Base-by-base conservation (phyloP, 2,888 invertebrate species). In the Athripsodes cinereus region DNA sequence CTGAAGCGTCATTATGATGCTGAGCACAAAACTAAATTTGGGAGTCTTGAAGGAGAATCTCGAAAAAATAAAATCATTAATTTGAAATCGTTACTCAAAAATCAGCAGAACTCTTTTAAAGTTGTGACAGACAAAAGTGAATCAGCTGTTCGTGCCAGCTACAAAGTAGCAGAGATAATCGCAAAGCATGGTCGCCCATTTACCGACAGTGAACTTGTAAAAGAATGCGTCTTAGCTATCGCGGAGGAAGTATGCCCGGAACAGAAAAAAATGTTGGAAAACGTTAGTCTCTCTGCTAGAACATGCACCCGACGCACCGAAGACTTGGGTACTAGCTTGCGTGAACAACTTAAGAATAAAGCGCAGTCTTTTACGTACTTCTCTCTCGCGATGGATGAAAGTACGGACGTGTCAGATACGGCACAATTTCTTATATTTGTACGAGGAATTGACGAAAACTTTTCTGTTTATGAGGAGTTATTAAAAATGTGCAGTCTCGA, bases 331-430 rank as follows among this genome's bases (percentile, higher is more conserved):
- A 52, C 21, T 63, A 62, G 59, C 49, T 64, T 65, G 52, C 57
- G 59, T 56, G 61, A 61, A 55, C 65, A 65, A 64, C 62, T 65
- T 50, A 55, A 53, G 56, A 58, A 59, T 57, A 64, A 64, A 58
- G 62, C 61, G 49, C 60, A 54, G 22, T 35, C 10, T 34, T 62
- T 62, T 60, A 31, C 35, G 44, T 60, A 22, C n/a, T n/a, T n/a
- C n/a, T n/a, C n/a, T n/a, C n/a, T n/a, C n/a, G n/a, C n/a, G n/a
- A n/a, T n/a, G n/a, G n/a, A n/a, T n/a, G n/a, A n/a, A n/a, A n/a
- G n/a, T n/a, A n/a, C n/a, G n/a, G n/a, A n/a, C n/a, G n/a, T 50
- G n/a, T 10, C n/a, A n/a, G 22, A 50, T 50, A 8, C 22, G 20
- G 22, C 26, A 50, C 8, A 50, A 50, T 21, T 50, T 11, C 11